Evolutionary conservation across 2,113 vertebrate genomes (phyloP), one percentile per base, ranked within the genome.

Genomic region (Neopipo cinnamomea): DNA sequence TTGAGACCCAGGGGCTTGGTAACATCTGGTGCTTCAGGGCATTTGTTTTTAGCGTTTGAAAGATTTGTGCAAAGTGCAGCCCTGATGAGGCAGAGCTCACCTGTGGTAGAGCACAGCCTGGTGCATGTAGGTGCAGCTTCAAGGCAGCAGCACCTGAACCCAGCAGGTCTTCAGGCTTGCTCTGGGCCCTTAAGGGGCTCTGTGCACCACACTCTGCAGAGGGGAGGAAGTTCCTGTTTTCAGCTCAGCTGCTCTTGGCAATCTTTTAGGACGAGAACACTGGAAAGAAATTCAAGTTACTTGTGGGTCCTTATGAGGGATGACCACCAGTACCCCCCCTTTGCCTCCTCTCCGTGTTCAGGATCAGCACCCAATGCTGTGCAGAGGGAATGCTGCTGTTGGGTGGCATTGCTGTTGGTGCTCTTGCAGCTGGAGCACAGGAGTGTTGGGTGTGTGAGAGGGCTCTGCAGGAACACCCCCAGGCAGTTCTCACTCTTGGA

Each of bases 211-310:
- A 0, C 20, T 56, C n/a, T 80, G 37, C 33, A 13, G 1, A 27
- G 63, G 47, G 37, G 33, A 14, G 53, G 22, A 85, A 72, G 17
- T 41, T 76, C n/a, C 35, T n/a, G 16, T 49, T 65, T 94, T 76
- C 3, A 7, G 53, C n/a, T 88, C 33, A 37, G 5, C 58, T 49
- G 8, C 20, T 80, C 33, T 70, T 88, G 74, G 44, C 66, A 59
- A 11, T 8, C 18, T 58, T 80, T 76, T 78, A 73, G 75, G 72
- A 70, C 19, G 59, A 59, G 15, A 92, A 13, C 56, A 18, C 17
- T 70, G 44, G 59, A 82, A 92, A 73, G 53, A 74, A 71, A 59
- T 74, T 92, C 31, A 49, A 19, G 53, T 90, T 91, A 81, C 35
- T 37, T 79, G 41, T 53, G 14, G 31, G 27, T 52, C 74, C 66